Base-by-base conservation (phyloP, 1,140 invertebrate genomes). In the Drosophila neocordata region DNA sequence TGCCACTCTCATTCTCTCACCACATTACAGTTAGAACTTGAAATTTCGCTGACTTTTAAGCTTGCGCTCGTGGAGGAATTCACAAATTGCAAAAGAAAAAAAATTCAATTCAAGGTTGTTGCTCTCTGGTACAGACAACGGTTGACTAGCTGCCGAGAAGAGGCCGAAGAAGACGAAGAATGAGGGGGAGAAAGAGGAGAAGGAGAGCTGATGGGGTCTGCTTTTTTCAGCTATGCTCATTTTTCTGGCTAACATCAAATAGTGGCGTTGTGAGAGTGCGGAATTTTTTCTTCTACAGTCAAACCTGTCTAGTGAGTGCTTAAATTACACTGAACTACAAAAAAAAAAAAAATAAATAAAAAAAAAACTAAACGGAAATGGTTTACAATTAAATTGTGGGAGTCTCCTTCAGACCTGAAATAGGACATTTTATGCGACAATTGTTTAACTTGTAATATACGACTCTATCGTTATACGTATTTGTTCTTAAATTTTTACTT, bases 31-130 rank as follows among this genome's bases (percentile, higher is more conserved):
- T 82, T 82, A 83, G 68, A 87, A 88, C 83, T 88, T 88, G 83
- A 87, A 87, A 88, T 87, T 83, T 88, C 61, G 67, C 61, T 64
- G 61, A 41, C 31, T 73, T 59, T 31, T 34, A 55, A 55, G 53
- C 56, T 53, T 59, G 22, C 67, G 80, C 80, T 61, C 37, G 60
- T 68, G 53, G 61, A 79, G 77, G 74, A 85, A 85, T 87, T 85
- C 68, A 83, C 78, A 76, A 87, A 88, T 88, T 87, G 82, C 79
- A 70, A 88, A 88, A 56, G 34, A 20, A 53, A 55, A 55, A 64
- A 67, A 74, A 61, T 88, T 83, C 67, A 88, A 79, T 89, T 88
- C 84, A 88, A 88, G 83, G 83, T 88, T 88, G 76, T 79, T 88
- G 83, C 79, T 89, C 83, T 89, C 74, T 41, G 37, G 37, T 63